Conservation (phyloP, 1,140 invertebrate species). For the Diprion similis region DNA sequence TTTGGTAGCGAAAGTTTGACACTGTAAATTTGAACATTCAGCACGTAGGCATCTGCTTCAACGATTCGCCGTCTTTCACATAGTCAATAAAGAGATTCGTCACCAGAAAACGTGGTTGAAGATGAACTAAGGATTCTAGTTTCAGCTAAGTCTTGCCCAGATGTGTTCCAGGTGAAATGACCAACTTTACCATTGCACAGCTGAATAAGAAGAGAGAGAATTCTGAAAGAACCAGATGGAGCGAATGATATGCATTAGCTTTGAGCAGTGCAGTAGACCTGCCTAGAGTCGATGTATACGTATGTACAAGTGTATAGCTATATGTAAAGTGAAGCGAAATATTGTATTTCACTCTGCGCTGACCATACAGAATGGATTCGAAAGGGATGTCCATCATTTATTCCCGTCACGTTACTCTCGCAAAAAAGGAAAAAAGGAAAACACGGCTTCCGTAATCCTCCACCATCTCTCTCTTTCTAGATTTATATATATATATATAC, state of each 20-base stretch:
- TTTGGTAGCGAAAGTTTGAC: no score
- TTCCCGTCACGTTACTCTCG: conserved; percentile 53
- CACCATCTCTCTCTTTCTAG: conserved; percentile 40
- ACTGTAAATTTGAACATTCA: no score
- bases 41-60: not conserved
- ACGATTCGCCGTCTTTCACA: not conserved
- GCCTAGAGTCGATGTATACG: not conserved
- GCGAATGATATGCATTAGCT: not conserved
- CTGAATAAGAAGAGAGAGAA: not conserved
- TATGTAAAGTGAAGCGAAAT: not conserved
- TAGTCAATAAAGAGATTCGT: not conserved
- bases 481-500: no score
- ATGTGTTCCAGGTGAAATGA: not conserved
- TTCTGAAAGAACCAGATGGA: not conserved
- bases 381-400: conserved; percentile 49
- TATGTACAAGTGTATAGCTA: not conserved
- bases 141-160: not conserved
- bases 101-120: not conserved
- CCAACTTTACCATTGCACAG: not conserved
- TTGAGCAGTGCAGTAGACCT: not conserved
- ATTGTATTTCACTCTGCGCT: conserved; percentile 2
- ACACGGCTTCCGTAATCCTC: conserved; percentile 51
- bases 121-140: not conserved
- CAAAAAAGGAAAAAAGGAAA: conserved; percentile 33
- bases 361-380: conserved; percentile 15